These are phyloP conservation scores for Chascanopsetta lugubris DNA, from an alignment of 2,113 vertebrate species.

Conservation along the genomic window DNA sequence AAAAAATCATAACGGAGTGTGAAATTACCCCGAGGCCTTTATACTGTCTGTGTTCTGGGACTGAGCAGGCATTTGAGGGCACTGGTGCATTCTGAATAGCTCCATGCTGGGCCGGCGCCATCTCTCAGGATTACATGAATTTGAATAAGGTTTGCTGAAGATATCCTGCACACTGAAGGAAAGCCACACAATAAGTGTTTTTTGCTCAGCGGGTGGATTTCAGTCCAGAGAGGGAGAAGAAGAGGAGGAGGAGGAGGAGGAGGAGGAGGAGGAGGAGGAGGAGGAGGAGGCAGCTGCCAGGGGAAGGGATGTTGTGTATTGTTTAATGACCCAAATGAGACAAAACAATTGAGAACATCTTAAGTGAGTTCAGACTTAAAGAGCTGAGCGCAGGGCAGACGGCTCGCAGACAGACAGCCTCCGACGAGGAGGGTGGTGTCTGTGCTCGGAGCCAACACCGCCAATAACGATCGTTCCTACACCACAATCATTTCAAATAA, in stretches of 20 bases:
- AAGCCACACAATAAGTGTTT: slow-evolving; percentile 64
- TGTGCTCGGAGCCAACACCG: background rate
- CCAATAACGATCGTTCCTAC: background rate
- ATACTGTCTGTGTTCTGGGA: slow-evolving; percentile 67
- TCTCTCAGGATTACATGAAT: slow-evolving; percentile 68
- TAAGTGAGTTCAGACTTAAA: slow-evolving; percentile 3
- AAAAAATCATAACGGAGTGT: slow-evolving; percentile 75
- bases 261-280: too few species aligned
- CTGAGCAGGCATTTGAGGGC: slow-evolving; percentile 64
- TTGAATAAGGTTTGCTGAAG: slow-evolving; percentile 64
- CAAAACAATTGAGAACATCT: slow-evolving; percentile 3
- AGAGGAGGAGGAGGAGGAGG: too few species aligned
- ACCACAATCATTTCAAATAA: too few species aligned
- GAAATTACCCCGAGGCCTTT: slow-evolving; percentile 71
- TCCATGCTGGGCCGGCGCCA: slow-evolving; percentile 62
- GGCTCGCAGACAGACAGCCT: background rate
- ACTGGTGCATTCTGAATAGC: slow-evolving; percentile 63
- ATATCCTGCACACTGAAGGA: slow-evolving; percentile 51
- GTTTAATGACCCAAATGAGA: slow-evolving; percentile 29
- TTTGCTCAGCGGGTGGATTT: slow-evolving; percentile 48
- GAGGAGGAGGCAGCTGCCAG: too few species aligned
- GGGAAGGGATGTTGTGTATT: slow-evolving; percentile 8
- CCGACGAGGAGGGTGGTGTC: background rate
- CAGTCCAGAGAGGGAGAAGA: slow-evolving; percentile 16
- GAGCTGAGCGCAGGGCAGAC: slow-evolving; percentile 1